Percentiles rank a stretch among this genome's conserved stretches.
These are phyloP conservation scores for Pipa parva DNA, from an alignment of 2,113 vertebrate genomes.

Conservation along the genomic window DNA sequence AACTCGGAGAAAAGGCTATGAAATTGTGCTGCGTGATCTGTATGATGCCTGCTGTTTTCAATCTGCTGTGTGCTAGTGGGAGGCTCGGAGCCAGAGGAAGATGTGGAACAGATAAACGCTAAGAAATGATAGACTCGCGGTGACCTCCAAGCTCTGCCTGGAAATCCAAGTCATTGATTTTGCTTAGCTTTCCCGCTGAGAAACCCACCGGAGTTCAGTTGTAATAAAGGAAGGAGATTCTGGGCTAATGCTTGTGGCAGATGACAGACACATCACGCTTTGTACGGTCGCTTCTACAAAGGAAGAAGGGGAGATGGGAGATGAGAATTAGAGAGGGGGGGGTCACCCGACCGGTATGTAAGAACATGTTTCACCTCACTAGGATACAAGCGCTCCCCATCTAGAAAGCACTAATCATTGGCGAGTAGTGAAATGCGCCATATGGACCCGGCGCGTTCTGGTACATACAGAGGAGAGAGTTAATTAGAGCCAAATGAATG, in stretches of 20 bases:
- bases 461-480: no score
- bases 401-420: no score
- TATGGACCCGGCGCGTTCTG: no score
- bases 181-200: conserved; percentile 71
- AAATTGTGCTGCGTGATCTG: conserved; percentile 66
- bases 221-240: conserved; percentile 78
- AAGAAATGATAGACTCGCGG: conserved; percentile 73
- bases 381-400: no score
- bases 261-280: conserved; percentile 75
- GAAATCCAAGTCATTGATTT: conserved; percentile 79
- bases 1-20: conserved; percentile 66
- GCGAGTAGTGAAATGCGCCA: no score
- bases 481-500: no score
- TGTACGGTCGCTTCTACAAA: conserved; percentile 59
- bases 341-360: conserved; percentile 1
- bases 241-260: conserved; percentile 75
- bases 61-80: conserved; percentile 78
- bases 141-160: conserved; percentile 74
- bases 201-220: conserved; percentile 72
- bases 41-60: conserved; percentile 76
- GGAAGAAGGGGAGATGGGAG: background rate
- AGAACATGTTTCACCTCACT: no score
- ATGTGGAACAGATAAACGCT: conserved; percentile 63
- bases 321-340: background rate
- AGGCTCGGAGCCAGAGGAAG: conserved; percentile 56